Evolutionary conservation across 1,140 invertebrate species (phyloP).

Genomic region (Phenacoccus solenopsis): DNA sequence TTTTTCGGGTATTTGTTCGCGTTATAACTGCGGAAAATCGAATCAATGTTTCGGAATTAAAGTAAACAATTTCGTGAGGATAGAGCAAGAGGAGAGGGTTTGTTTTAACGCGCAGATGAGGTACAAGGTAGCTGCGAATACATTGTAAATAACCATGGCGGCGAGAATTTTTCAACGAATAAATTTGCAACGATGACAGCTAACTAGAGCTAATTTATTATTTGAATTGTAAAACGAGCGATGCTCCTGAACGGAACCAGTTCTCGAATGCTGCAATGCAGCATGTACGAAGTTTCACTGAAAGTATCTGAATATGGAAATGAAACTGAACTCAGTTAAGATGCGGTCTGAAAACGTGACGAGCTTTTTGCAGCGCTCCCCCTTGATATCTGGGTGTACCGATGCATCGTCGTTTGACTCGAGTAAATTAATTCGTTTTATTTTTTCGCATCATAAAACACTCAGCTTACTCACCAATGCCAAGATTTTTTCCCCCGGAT

Average conservation of each 20-base stretch:
- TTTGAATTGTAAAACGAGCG: not conserved
- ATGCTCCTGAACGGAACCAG: not conserved
- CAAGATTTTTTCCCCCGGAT: not conserved
- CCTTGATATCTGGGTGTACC: no score
- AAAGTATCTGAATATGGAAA: not conserved
- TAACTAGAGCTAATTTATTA: not conserved
- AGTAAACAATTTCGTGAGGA: conserved; percentile 1
- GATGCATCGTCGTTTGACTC: not conserved
- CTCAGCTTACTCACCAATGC: not conserved
- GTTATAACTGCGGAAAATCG: conserved; percentile 13
- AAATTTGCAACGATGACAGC: not conserved
- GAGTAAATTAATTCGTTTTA: not conserved
- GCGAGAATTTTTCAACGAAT: not conserved
- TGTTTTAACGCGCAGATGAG: not conserved
- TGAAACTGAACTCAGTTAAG: no score
- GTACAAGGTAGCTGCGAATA: no score
- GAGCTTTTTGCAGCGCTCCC: no score
- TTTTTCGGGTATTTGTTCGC: not conserved
- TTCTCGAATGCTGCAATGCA: not conserved
- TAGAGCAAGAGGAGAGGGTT: not conserved
- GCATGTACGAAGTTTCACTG: not conserved
- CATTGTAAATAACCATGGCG: not conserved
- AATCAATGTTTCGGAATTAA: conserved; percentile 16
- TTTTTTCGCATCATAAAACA: not conserved
- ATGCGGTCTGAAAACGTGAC: no score